Base-by-base conservation (phyloP, 2,888 invertebrate genomes). In the Sinelater perroti region DNA sequence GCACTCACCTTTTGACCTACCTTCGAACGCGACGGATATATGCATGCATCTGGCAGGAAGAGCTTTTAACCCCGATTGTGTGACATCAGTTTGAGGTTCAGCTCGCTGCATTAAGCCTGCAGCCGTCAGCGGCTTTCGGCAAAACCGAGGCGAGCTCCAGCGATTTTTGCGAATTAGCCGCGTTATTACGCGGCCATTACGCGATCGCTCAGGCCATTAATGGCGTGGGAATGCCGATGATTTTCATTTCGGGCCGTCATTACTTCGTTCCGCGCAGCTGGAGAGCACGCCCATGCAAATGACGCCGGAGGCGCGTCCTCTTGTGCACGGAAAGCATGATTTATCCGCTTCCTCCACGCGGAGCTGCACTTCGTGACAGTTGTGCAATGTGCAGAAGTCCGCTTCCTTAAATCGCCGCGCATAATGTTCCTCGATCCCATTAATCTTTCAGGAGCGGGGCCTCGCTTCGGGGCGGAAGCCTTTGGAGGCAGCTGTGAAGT, bases 321-420 rank as follows among this genome's bases (percentile, higher is more conserved):
- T 38, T 38, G 21, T 18, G 20, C 38, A 38, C 38, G 38, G 38
- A 38, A 38, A 21, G 38, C 8, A 21, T 38, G 38, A 38, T 38
- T 38, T 38, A 38, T 38, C 2, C 20, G 2, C 11, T 21, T 38
- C 11, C 38, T 11, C 8, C 20, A 33, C 33, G 33, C 20, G 11
- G 38, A 38, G 21, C 38, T 38, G 38, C 38, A 38, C 20, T 38
- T 38, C 21, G 10, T 18, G 38, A 11, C 38, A 38, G 38, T 38
- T 38, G 38, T 38, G 38, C 38, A 38, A 13, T 38, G 20, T 20
- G 20, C 38, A 10, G 20, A 21, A 21, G 38, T 20, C 38, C 20
- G 18, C 13, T 38, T 38, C 33, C 11, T 18, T 38, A 38, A 38
- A 38, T 38, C 38, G 13, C 8, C 10, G 20, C 10, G 20, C 20